Evolutionary conservation across 2,888 invertebrate genomes (phyloP).

Genomic region (Lissonota sp.): DNA sequence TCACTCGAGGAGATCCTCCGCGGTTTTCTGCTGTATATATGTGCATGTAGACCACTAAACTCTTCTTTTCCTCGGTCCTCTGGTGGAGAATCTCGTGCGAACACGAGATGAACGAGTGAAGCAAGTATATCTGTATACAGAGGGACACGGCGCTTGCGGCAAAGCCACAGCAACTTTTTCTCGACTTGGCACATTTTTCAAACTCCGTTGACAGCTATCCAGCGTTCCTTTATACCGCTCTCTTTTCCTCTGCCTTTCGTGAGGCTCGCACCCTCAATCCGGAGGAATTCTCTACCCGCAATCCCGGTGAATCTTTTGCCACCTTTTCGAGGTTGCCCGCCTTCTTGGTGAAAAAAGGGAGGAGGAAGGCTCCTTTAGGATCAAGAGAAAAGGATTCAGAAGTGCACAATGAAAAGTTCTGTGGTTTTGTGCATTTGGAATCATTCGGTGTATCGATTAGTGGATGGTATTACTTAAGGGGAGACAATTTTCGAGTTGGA

Average conservation of each 20-base stretch:
- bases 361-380: not conserved
- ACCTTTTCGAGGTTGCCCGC: conserved; percentile 18
- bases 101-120: conserved; percentile 51
- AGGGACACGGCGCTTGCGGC: conserved; percentile 74
- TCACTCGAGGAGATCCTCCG: conserved; percentile 21
- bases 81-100: conserved; percentile 21
- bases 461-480: too few relatives aligned
- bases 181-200: conserved; percentile 81
- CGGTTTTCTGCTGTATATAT: not conserved
- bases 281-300: conserved; percentile 31
- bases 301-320: conserved; percentile 30
- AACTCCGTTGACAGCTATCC: conserved; percentile 79
- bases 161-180: conserved; percentile 78
- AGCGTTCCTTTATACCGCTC: conserved; percentile 59
- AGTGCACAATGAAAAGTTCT: too few relatives aligned
- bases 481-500: too few relatives aligned
- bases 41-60: too few relatives aligned
- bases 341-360: not conserved
- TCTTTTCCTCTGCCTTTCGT: conserved; percentile 46
- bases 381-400: too few relatives aligned
- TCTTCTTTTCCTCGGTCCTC: not conserved
- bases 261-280: not conserved
- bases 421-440: too few relatives aligned
- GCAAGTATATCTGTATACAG: conserved; percentile 57
- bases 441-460: too few relatives aligned